Evolutionary conservation across 35 echinoderm and acorn worm genomes (phyloP).

Genomic region (Apostichopus japonicus): DNA sequence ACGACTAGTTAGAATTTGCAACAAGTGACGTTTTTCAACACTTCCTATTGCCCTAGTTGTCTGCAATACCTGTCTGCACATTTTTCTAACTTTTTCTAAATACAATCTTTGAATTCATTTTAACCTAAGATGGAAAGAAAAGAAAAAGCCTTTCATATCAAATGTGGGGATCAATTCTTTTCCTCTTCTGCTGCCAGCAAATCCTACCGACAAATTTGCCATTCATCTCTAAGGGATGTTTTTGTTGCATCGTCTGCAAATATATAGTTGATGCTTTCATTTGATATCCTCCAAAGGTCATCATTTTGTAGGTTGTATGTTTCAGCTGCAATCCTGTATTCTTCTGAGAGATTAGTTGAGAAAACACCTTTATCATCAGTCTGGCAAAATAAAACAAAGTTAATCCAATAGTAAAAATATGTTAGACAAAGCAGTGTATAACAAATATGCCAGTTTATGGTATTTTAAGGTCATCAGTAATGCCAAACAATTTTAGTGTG

Average conservation of each 20-base stretch:
- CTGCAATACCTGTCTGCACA: too few species aligned
- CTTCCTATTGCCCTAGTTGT: too few species aligned
- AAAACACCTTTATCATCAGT: conserved; percentile 98
- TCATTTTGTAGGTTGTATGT: conserved; percentile 69
- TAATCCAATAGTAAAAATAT: neutral
- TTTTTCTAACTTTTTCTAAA: too few species aligned
- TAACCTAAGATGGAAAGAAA: too few species aligned
- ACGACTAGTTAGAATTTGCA: too few species aligned
- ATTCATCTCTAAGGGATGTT: neutral
- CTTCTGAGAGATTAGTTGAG: conserved; percentile 77
- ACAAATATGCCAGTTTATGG: neutral
- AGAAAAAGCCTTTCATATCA: neutral
- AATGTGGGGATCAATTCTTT: neutral
- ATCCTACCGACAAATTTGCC: neutral
- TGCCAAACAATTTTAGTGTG: too few species aligned
- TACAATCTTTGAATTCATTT: too few species aligned
- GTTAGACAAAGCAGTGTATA: neutral
- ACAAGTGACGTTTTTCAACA: too few species aligned
- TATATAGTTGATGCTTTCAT: conserved; percentile 66
- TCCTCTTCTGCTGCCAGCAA: neutral
- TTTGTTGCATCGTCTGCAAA: conserved; percentile 62
- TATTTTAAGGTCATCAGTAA: too few species aligned
- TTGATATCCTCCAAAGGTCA: conserved; percentile 76
- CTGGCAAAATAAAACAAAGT: conserved; percentile 47
- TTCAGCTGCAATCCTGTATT: conserved; percentile 78